These are phyloP conservation scores for Tenthredo notha DNA, from an alignment of 2,888 invertebrate species.

Conservation along the genomic window DNA sequence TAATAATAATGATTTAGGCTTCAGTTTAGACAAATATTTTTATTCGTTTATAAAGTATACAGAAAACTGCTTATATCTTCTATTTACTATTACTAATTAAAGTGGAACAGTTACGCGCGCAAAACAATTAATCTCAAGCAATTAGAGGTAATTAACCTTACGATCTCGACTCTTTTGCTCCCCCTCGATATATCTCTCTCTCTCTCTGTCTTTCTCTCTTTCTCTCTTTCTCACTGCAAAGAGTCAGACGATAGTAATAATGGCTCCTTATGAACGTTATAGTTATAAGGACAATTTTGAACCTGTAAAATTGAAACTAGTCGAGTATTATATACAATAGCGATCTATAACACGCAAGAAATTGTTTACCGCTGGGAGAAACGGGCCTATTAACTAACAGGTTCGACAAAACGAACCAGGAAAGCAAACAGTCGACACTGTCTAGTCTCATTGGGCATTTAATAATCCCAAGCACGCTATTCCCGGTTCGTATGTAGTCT, in stretches of 20 bases:
- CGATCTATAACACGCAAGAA: constrained; percentile 45
- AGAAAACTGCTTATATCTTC: constrained; percentile 7
- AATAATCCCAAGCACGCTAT: constrained; percentile 47
- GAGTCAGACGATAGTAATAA: constrained; percentile 36
- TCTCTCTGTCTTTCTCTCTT: constrained; percentile 57
- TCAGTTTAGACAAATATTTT: not conserved
- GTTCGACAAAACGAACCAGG: constrained; percentile 16
- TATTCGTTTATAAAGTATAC: not conserved
- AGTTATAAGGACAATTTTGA: constrained; percentile 24
- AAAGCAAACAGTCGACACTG: constrained; percentile 32
- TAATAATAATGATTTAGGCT: not conserved
- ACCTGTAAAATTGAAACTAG: constrained; percentile 7
- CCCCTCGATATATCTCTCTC: constrained; percentile 23
- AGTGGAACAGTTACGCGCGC: constrained; percentile 40
- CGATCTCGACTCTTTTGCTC: constrained; percentile 6
- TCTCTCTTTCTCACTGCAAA: constrained; percentile 59
- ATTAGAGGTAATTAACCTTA: constrained; percentile 35
- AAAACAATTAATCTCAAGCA: constrained; percentile 52
- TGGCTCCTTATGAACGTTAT: not conserved
- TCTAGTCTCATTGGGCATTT: constrained; percentile 45
- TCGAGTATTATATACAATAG: constrained; percentile 7
- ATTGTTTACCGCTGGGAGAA: constrained; percentile 35
- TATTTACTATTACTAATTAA: constrained; percentile 47
- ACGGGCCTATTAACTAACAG: constrained; percentile 26
- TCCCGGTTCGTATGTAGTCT: constrained; percentile 3